Conservation (phyloP, 1,140 invertebrate species). For the Drosophila kohkoa region DNA sequence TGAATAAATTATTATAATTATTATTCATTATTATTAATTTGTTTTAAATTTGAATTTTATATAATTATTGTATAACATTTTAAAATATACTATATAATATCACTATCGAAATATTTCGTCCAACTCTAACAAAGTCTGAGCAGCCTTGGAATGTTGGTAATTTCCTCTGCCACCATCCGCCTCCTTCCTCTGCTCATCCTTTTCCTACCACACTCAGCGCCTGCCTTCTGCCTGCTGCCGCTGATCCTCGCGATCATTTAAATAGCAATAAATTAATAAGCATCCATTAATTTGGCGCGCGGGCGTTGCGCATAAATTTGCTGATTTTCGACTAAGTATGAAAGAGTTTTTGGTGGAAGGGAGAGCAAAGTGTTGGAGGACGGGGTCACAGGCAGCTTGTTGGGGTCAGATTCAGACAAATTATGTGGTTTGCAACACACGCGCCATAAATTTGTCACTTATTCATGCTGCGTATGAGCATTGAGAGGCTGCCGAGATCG, state of each 20-base stretch:
- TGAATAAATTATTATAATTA: too few species aligned
- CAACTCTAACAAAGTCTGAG: slow-evolving; percentile 28
- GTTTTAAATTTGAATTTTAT: too few species aligned
- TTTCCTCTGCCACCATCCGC: background rate
- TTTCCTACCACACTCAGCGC: background rate
- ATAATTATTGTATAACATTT: too few species aligned
- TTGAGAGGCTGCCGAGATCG: slow-evolving; percentile 28
- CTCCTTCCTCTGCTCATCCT: background rate
- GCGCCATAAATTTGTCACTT: slow-evolving; percentile 83
- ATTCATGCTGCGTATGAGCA: slow-evolving; percentile 38
- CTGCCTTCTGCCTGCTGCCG: slow-evolving; percentile 3
- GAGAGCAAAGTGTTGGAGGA: background rate
- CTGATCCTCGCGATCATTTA: slow-evolving; percentile 76
- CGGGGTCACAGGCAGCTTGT: slow-evolving; percentile 9
- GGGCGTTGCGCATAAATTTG: slow-evolving; percentile 79
- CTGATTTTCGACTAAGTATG: slow-evolving; percentile 61
- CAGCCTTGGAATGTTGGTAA: slow-evolving; percentile 49
- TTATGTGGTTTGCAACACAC: slow-evolving; percentile 80
- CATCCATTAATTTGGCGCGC: slow-evolving; percentile 81
- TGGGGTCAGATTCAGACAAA: slow-evolving; percentile 73
- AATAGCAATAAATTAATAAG: slow-evolving; percentile 84
- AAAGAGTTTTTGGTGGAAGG: slow-evolving; percentile 17
- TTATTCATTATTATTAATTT: too few species aligned
- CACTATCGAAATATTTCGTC: background rate
- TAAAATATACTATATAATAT: too few species aligned